phyloP scores from a whole-genome alignment of 2,797 vertebrate species.

The Tokudaia tokunoshimensis region DNA sequence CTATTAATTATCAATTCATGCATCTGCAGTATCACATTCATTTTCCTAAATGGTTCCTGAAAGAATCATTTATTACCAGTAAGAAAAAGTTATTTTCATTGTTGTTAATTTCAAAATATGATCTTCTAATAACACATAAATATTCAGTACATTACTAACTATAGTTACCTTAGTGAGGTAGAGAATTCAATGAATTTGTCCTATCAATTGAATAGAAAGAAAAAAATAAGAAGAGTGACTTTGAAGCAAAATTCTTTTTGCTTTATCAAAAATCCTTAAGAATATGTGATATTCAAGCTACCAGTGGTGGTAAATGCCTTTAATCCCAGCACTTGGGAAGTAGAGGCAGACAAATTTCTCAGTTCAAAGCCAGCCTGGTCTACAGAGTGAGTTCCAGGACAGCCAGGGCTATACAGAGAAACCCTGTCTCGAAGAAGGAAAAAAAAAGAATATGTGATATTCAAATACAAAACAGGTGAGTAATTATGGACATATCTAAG shows the following conservation, averaged over 20 bases:
- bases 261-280: constrained; percentile 40
- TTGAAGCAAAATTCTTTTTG: background rate
- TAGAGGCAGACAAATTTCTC: no score
- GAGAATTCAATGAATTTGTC: background rate
- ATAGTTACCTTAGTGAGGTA: background rate
- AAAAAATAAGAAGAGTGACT: constrained; percentile 7
- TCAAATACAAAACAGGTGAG: constrained; percentile 4
- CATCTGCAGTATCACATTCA: background rate
- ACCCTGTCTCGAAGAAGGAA: no score
- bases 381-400: no score
- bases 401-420: no score
- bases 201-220: background rate
- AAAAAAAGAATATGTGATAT: background rate
- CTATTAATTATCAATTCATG: background rate
- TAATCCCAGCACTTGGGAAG: no score
- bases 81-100: background rate
- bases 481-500: background rate
- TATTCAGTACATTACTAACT: background rate
- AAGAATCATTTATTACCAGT: background rate
- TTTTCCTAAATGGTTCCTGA: background rate
- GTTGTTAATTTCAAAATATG: background rate
- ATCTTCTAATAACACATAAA: background rate
- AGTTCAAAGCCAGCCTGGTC: no score
- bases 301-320: no score
- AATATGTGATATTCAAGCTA: background rate